phyloP scores from a whole-genome alignment of 2,113 vertebrate species.

The Anguilla japonica region DNA sequence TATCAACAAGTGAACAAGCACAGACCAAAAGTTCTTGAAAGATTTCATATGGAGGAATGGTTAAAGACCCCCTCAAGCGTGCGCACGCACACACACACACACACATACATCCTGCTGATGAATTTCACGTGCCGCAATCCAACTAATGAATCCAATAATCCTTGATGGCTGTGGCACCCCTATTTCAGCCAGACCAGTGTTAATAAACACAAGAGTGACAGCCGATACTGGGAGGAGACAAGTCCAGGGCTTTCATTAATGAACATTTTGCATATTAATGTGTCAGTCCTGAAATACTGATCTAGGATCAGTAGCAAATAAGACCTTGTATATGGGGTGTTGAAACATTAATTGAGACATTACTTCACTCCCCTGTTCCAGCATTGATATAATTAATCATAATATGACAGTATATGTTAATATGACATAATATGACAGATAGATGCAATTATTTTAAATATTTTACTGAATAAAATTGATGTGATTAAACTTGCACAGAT shows the following conservation, averaged over 20 bases:
- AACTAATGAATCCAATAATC: no score
- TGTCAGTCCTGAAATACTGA: background rate
- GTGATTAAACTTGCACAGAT: background rate
- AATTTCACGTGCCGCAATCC: no score
- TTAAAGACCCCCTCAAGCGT: no score
- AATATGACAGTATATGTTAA: background rate
- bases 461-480: background rate
- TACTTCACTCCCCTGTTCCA: background rate
- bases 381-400: background rate
- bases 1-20: no score
- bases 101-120: no score
- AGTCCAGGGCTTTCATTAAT: background rate
- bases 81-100: no score
- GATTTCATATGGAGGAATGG: no score
- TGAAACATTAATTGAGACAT: background rate
- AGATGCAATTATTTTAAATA: background rate
- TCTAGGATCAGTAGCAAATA: background rate
- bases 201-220: background rate
- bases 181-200: background rate
- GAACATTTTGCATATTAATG: background rate
- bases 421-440: background rate
- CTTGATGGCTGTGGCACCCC: no score
- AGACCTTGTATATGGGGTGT: background rate
- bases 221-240: background rate
- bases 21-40: no score